Percentiles rank a stretch among this genome's conserved stretches.
These are phyloP conservation scores for Biston stratarius DNA, from an alignment of 2,888 invertebrate species.

Conservation along the genomic window DNA sequence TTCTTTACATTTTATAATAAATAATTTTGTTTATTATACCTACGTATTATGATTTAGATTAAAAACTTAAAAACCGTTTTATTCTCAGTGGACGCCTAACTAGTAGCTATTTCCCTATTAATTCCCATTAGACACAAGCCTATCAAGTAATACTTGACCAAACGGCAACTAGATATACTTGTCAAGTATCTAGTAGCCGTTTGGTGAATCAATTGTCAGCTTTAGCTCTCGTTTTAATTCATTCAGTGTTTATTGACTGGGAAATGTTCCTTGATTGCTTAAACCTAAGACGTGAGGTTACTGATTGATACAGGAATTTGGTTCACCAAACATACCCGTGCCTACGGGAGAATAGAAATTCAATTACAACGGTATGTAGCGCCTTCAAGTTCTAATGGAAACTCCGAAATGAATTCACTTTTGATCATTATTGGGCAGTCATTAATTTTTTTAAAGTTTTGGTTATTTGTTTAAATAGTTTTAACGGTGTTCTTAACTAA, in stretches of 20 bases:
- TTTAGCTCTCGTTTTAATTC: slow-evolving; percentile 7
- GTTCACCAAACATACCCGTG: not conserved
- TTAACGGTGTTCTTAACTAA: no score
- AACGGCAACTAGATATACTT: no score
- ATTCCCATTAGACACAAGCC: no score
- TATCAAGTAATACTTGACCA: no score
- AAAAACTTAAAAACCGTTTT: no score
- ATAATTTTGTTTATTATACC: no score
- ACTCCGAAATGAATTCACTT: not conserved
- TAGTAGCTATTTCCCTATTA: no score
- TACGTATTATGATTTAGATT: no score
- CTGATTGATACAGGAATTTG: slow-evolving; percentile 8
- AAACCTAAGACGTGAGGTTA: slow-evolving; percentile 13
- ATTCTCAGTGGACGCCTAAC: no score
- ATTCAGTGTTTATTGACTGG: slow-evolving; percentile 10
- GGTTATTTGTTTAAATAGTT: no score
- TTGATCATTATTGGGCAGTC: not conserved
- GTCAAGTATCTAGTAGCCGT: no score
- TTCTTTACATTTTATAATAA: no score
- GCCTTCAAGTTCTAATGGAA: not conserved
- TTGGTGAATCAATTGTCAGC: not conserved
- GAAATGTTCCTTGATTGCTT: slow-evolving; percentile 19
- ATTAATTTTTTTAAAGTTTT: not conserved
- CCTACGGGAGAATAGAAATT: not conserved
- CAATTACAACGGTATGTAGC: not conserved